A percentile compares a stretch with the other conserved stretches of the same genome.
These are phyloP conservation scores for Haliaeetus leucogaster DNA, from an alignment of 2,113 vertebrate species.

Conservation along the genomic window DNA sequence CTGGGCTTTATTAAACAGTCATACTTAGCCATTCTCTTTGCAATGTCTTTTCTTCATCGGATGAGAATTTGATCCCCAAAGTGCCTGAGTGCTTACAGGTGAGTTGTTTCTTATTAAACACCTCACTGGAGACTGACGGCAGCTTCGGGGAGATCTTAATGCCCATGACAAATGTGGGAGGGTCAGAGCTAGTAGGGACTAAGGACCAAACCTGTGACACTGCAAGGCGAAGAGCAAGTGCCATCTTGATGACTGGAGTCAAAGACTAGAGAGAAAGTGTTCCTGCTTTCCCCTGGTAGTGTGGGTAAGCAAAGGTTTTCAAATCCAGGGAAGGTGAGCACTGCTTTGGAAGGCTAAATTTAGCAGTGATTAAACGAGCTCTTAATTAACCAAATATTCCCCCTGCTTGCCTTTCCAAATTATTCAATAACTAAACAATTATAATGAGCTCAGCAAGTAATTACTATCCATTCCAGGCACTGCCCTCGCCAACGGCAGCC, in stretches of 20 bases:
- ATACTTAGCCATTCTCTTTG: background rate
- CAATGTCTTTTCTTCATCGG: background rate
- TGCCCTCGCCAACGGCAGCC: background rate
- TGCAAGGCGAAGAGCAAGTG: background rate
- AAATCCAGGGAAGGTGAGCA: background rate
- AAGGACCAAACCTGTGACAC: background rate
- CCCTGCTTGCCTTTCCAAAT: background rate
- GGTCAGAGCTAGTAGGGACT: background rate
- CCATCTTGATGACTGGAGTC: background rate
- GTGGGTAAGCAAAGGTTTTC: background rate
- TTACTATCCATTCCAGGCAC: background rate
- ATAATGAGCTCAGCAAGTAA: constrained; percentile 8
- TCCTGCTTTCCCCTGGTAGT: background rate
- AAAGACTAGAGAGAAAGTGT: background rate
- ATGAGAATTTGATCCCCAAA: background rate
- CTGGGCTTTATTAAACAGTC: background rate
- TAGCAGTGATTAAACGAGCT: background rate
- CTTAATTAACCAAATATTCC: constrained; percentile 43
- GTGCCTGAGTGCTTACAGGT: background rate
- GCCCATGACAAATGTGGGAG: background rate
- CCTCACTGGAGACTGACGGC: background rate
- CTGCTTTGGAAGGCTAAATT: constrained; percentile 1
- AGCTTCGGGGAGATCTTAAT: background rate
- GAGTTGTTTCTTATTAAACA: background rate
- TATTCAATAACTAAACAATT: constrained; percentile 35